phyloP scores from a whole-genome alignment of 92 coral and sea anemone genomes.

The Bergia sp. region DNA sequence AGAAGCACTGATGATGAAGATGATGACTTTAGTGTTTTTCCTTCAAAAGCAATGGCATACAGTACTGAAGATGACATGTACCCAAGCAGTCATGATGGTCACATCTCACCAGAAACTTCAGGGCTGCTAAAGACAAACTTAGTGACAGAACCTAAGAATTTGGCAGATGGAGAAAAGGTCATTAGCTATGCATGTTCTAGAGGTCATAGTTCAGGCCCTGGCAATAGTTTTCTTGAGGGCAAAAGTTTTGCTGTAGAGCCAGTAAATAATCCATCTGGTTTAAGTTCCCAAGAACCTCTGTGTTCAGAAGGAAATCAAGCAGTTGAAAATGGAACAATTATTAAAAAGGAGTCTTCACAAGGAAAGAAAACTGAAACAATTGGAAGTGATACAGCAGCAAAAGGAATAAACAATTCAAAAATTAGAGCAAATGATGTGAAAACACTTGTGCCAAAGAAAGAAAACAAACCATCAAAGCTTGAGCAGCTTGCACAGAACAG shows the following conservation, averaged over 20 bases:
- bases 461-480: conserved; percentile 27
- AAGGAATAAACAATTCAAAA: conserved; percentile 32
- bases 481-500: conserved; percentile 35
- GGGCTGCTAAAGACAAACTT: background rate
- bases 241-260: background rate
- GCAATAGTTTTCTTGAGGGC: background rate
- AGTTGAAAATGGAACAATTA: background rate
- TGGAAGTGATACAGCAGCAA: conserved; percentile 44
- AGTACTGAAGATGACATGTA: conserved; percentile 38
- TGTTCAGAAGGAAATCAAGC: background rate
- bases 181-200: background rate
- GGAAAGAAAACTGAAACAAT: conserved; percentile 42
- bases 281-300: conserved; percentile 24
- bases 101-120: background rate
- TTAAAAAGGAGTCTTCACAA: background rate
- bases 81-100: background rate
- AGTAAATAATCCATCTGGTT: conserved; percentile 3
- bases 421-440: conserved; percentile 45
- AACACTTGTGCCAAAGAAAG: conserved; percentile 19
- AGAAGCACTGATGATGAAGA: conserved; percentile 44
- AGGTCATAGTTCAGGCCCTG: conserved; percentile 27
- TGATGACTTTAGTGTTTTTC: conserved; percentile 31
- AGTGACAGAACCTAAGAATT: background rate
- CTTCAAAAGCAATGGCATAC: conserved; percentile 20
- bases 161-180: background rate